phyloP scores from a whole-genome alignment of 2,113 vertebrate species.

The Albula glossodonta region DNA sequence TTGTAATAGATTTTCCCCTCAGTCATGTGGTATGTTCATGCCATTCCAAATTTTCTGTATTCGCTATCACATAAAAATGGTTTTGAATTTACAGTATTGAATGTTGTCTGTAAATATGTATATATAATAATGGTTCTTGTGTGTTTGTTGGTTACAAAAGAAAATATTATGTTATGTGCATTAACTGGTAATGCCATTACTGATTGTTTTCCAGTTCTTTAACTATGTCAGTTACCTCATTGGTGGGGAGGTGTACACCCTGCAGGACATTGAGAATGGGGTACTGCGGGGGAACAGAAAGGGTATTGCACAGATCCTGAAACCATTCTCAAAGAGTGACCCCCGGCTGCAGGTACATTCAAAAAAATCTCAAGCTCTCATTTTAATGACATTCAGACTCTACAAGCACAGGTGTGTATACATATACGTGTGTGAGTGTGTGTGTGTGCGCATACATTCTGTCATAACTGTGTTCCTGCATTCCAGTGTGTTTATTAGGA shows the following conservation, averaged over 20 bases:
- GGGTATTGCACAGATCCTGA: slow-evolving; percentile 68
- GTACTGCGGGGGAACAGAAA: slow-evolving; percentile 75
- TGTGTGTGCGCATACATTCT: neutral
- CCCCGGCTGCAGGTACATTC: slow-evolving; percentile 69
- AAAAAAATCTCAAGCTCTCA: neutral
- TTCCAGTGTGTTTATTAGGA: neutral
- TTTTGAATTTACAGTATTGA: no score
- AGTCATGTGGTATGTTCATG: no score
- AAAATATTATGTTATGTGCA: neutral
- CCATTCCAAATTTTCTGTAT: no score
- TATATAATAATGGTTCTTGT: neutral
- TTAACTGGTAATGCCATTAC: neutral
- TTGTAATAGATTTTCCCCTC: no score
- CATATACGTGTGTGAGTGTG: neutral
- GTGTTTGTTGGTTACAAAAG: neutral
- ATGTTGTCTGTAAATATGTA: no score
- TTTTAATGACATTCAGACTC: neutral
- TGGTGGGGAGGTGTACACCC: slow-evolving; percentile 74
- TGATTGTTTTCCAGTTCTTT: slow-evolving; percentile 67
- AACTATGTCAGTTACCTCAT: slow-evolving; percentile 80
- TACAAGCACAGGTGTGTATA: neutral
- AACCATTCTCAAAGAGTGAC: slow-evolving; percentile 73
- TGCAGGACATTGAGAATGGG: slow-evolving; percentile 78
- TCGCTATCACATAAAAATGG: no score
- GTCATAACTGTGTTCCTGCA: neutral